Percentiles rank a stretch among this genome's conserved stretches.
These are phyloP conservation scores for Cepphus grylle DNA, from an alignment of 2,113 vertebrate species.

Conservation along the genomic window DNA sequence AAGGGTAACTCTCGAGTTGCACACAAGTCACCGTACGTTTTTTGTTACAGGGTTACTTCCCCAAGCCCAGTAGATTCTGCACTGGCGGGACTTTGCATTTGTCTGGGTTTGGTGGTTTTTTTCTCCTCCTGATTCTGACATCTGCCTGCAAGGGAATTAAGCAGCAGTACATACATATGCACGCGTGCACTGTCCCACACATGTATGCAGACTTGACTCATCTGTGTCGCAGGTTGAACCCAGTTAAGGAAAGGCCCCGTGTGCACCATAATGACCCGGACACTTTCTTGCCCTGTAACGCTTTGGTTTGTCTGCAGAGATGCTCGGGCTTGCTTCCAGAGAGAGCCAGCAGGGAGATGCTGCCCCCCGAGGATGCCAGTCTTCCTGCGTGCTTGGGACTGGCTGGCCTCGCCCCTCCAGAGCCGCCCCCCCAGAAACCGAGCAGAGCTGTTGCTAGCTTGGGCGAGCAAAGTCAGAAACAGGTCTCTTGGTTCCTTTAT, in stretches of 20 bases:
- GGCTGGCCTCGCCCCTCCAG: background rate
- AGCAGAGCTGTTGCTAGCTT: rapidly evolving
- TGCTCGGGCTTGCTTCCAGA: background rate
- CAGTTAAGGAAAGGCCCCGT: background rate
- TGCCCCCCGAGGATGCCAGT: too few relatives aligned
- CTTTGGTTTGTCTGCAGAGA: background rate
- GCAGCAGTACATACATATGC: background rate
- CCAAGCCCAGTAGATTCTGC: background rate
- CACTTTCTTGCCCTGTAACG: background rate
- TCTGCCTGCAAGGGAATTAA: background rate
- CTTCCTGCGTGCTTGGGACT: background rate
- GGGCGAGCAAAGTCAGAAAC: background rate
- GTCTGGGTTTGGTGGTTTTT: background rate
- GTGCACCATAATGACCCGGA: rapidly evolving
- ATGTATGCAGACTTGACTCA: rapidly evolving
- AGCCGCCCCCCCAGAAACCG: background rate
- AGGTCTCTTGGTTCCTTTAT: background rate
- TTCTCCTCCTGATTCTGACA: background rate
- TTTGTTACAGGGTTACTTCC: background rate
- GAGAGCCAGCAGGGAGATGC: background rate
- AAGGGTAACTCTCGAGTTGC: background rate
- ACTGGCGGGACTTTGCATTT: background rate
- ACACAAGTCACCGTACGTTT: background rate
- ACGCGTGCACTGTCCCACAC: rapidly evolving
- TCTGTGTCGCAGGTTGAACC: background rate